Evolutionary conservation across 2,888 invertebrate genomes (phyloP).

Genomic region (Fragum whitleyi): DNA sequence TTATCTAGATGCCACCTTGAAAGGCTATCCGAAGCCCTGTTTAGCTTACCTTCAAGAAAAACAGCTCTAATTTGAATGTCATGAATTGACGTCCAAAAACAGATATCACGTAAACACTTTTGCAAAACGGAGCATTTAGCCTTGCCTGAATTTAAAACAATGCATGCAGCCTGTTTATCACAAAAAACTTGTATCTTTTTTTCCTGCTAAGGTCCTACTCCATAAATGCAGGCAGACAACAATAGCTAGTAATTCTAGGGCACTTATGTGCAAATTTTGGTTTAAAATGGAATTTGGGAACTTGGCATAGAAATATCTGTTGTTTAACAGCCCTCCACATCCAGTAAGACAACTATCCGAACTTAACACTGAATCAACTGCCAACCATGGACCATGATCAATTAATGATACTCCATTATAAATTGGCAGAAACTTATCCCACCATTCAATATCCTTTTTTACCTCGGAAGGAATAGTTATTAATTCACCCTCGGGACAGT

Average conservation of each 20-base stretch:
- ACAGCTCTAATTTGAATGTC: no score
- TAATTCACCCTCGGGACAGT: not conserved
- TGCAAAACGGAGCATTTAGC: not conserved
- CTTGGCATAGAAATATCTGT: not conserved
- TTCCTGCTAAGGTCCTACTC: not conserved
- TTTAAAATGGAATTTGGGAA: no score
- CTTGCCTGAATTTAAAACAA: not conserved
- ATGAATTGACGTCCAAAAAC: no score
- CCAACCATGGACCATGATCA: not conserved
- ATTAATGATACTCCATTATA: not conserved
- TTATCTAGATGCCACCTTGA: conserved; percentile 11
- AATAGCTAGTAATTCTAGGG: not conserved
- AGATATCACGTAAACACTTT: not conserved
- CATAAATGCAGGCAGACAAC: not conserved
- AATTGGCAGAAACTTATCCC: conserved; percentile 1
- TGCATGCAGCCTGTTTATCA: not conserved
- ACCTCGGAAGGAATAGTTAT: not conserved
- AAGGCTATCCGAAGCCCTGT: not conserved
- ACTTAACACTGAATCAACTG: not conserved
- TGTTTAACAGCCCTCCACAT: not conserved
- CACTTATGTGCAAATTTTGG: not conserved
- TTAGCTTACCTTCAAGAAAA: not conserved
- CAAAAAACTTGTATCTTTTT: no score
- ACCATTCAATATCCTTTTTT: not conserved
- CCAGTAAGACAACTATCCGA: conserved; percentile 1